Base-by-base conservation (phyloP, 23 tunicate genomes). In the Ciona savignyi region DNA sequence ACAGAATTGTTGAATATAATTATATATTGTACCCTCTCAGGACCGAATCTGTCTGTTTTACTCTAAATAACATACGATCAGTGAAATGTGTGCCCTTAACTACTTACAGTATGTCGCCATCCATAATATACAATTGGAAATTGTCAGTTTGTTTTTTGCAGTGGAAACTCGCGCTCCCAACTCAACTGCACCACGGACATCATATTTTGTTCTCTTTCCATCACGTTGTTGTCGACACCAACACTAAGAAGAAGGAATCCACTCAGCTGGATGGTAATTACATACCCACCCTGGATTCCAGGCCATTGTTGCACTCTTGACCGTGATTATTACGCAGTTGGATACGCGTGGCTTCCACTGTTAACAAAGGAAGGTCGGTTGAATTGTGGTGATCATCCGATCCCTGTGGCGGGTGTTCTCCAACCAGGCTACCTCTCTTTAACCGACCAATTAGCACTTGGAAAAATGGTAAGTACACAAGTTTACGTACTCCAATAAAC, bases 141-240 rank as follows among this genome's bases (percentile, higher is more conserved):
- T n/a, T n/a, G n/a, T n/a, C n/a, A n/a, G n/a, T n/a, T n/a, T n/a
- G n/a, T n/a, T n/a, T n/a, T n/a, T n/a, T n/a, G n/a, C 56, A 91
- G 97, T 91, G 84, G 80, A 91, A 91, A 61, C 77, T 91, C 22
- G 67, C 77, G 19, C 90, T 91, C 15, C 97, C 97, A 23, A 82
- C 97, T 30, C 97, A 91, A 71, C 90, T 91, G 19, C 97, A 91
- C 77, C 84, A 83, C 32, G 97, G 97, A 31, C 97, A 91, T 68
- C 97, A 91, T 67, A 70, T 91, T 51, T 66, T 91, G 11, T 91
- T 91, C 74, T 70, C 86, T 2, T 91, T 91, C 65, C 84, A 77
- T 35, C 97, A 91, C 72, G 83, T 91, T 9, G 78, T 91, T 35
- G 97, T 91, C 30, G 97, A 91, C 35, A 76, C 68, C 28, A 84